Conservation (phyloP, 2,113 vertebrate genomes). For the Saccopteryx bilineata region DNA sequence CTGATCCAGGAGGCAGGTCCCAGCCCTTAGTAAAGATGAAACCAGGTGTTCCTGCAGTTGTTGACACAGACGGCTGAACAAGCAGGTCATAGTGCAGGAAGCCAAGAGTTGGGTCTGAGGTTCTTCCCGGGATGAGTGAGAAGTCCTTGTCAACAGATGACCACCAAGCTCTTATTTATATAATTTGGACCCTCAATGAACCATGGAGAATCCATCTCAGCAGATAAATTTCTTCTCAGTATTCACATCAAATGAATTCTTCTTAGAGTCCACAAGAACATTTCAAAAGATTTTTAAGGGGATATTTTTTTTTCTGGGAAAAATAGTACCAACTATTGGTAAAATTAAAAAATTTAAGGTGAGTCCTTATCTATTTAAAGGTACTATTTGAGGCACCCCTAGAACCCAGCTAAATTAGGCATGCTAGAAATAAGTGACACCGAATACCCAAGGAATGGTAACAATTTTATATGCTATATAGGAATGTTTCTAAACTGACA, state of each 20-base stretch:
- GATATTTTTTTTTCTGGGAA: constrained; percentile 32
- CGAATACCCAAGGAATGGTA: constrained; percentile 35
- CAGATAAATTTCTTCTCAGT: neutral
- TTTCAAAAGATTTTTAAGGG: neutral
- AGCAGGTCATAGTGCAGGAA: neutral
- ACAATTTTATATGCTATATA: constrained; percentile 68
- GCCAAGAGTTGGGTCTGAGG: neutral
- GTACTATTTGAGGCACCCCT: constrained; percentile 31
- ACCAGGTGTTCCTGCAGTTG: neutral
- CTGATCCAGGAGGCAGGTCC: neutral
- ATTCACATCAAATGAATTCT: neutral
- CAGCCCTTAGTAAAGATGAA: neutral
- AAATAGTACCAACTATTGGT: neutral
- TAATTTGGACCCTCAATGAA: neutral
- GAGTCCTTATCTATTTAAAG: neutral
- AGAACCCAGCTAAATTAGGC: constrained; percentile 70
- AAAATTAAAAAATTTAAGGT: neutral
- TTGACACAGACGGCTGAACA: neutral
- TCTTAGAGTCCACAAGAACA: neutral
- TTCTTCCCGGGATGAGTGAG: neutral
- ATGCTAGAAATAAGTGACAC: constrained; percentile 58
- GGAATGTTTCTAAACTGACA: constrained; percentile 21
- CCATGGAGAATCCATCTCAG: neutral
- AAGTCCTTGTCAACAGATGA: neutral
- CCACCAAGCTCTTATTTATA: neutral